A percentile compares a stretch with the other conserved stretches of the same genome.
These are phyloP conservation scores for Panthera tigris DNA, from an alignment of 2,113 vertebrate species.

Conservation along the genomic window DNA sequence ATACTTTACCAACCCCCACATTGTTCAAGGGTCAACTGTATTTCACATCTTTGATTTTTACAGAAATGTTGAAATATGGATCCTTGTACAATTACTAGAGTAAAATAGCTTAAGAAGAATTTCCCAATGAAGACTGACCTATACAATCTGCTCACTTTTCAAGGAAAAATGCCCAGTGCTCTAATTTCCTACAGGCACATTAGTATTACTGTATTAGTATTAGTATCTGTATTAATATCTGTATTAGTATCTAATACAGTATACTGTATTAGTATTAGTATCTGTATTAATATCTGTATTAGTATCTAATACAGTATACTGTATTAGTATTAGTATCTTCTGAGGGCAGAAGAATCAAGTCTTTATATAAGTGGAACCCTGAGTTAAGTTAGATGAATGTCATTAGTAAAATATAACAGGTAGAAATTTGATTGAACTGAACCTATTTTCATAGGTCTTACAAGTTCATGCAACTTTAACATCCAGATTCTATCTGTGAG, in stretches of 20 bases:
- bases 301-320: no score
- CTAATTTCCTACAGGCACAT: not conserved
- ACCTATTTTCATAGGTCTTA: not conserved
- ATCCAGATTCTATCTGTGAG: not conserved
- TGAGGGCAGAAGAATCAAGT: not conserved
- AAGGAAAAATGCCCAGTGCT: not conserved
- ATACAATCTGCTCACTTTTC: not conserved
- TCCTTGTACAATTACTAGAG: not conserved
- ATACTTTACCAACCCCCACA: not conserved
- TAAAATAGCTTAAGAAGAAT: not conserved
- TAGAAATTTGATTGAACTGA: not conserved
- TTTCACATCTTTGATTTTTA: not conserved
- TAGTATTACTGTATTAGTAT: not conserved
- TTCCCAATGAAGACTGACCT: not conserved
- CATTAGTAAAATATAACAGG: not conserved
- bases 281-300: no score
- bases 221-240: no score
- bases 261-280: no score
- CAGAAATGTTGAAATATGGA: not conserved
- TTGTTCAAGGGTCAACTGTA: not conserved
- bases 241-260: no score
- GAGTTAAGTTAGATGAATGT: not conserved
- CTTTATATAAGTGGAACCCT: not conserved
- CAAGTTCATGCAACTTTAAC: not conserved
- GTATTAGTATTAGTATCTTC: not conserved